phyloP scores from a whole-genome alignment of 2,113 vertebrate genomes.

The Oceanites oceanicus region DNA sequence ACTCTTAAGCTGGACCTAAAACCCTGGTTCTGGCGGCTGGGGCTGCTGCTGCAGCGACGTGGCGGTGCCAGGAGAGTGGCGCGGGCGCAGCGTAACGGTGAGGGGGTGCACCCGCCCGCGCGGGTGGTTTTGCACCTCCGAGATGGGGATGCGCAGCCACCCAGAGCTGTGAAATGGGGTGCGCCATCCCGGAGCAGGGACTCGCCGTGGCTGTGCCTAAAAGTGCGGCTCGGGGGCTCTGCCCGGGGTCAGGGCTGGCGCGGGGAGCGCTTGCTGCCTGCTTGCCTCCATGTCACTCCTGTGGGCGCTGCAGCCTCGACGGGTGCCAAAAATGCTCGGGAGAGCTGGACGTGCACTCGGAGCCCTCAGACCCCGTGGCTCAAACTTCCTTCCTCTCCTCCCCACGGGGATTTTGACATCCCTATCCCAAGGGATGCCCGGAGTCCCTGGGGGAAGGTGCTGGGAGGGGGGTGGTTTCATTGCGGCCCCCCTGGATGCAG shows the following conservation, averaged over 20 bases:
- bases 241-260: accelerated
- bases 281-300: accelerated
- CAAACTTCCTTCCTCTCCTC: neutral
- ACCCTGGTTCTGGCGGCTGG: neutral
- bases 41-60: neutral
- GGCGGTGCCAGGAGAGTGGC: neutral
- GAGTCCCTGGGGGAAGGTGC: accelerated
- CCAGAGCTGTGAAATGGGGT: neutral
- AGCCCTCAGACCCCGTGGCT: neutral
- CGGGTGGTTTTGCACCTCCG: neutral
- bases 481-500: too few relatives aligned
- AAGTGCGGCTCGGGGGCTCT: neutral
- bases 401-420: accelerated
- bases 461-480: neutral
- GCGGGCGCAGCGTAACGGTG: neutral
- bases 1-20: neutral
- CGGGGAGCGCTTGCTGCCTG: neutral
- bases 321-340: neutral
- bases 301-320: neutral
- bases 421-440: neutral
- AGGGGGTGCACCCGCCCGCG: accelerated
- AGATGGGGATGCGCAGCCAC: neutral
- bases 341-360: neutral
- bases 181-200: neutral
- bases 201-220: neutral